Evolutionary conservation across 2,797 vertebrate species (phyloP).

Genomic region (Falco novaeseelandiae): DNA sequence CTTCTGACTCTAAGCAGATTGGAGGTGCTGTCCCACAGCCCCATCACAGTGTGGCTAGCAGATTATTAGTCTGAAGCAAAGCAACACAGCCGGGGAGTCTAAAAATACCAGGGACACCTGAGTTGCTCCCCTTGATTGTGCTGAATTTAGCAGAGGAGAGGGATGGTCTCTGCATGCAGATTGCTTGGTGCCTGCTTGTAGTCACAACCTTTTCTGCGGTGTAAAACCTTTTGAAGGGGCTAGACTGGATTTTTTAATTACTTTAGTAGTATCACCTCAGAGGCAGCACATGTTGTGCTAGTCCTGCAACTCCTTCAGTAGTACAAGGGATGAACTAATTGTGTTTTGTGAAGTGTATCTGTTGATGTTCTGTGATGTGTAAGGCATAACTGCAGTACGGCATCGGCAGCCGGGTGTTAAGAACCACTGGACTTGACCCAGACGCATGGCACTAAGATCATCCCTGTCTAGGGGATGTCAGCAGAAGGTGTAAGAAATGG

Average conservation of each 20-base stretch:
- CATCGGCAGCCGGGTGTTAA: background rate
- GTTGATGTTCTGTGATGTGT: background rate
- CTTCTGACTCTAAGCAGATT: background rate
- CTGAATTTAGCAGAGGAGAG: background rate
- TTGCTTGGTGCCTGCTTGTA: background rate
- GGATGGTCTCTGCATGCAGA: background rate
- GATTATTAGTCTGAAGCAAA: background rate
- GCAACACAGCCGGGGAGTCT: background rate
- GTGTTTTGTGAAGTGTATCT: background rate
- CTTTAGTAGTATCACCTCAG: background rate
- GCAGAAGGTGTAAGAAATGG: background rate
- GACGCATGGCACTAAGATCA: accelerated
- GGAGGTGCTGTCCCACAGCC: background rate
- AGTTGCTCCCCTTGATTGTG: background rate
- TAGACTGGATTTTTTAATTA: background rate
- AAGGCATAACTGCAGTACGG: background rate
- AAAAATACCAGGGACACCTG: background rate
- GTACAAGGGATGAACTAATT: background rate
- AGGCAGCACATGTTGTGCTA: background rate
- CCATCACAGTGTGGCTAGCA: background rate
- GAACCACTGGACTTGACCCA: background rate
- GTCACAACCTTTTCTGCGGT: background rate
- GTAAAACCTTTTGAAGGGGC: background rate
- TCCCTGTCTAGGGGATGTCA: background rate
- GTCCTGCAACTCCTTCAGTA: background rate